A percentile compares a stretch with the other conserved stretches of the same genome.
These are phyloP conservation scores for Leptinotarsa juncta DNA, from an alignment of 2,888 invertebrate species.

Conservation along the genomic window DNA sequence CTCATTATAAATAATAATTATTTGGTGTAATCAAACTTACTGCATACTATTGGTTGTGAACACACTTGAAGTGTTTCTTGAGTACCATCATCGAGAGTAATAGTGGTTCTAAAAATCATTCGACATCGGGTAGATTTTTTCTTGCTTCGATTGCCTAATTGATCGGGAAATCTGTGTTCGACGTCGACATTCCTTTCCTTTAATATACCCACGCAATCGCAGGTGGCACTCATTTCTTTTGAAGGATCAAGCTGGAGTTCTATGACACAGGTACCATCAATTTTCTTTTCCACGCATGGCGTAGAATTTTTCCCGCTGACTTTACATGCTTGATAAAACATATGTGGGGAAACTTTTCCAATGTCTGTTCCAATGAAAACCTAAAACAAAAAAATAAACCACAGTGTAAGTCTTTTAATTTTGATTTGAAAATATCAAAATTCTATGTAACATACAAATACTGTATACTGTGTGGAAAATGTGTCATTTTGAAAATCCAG, in stretches of 20 bases:
- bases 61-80: constrained; percentile 88
- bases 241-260: constrained; percentile 91
- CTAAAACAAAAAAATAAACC: constrained; percentile 57
- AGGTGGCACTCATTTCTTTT: constrained; percentile 91
- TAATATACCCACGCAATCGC: constrained; percentile 97
- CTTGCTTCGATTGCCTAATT: constrained; percentile 82
- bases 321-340: constrained; percentile 97
- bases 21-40: constrained; percentile 71
- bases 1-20: neutral
- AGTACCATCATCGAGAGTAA: constrained; percentile 81
- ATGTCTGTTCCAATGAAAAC: constrained; percentile 93
- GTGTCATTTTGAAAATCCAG: too few relatives aligned
- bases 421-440: too few relatives aligned
- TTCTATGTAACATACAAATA: too few relatives aligned
- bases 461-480: too few relatives aligned
- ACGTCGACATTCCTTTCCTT: constrained; percentile 97
- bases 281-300: constrained; percentile 87
- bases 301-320: constrained; percentile 97
- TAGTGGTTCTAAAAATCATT: constrained; percentile 91
- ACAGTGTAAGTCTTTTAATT: neutral
- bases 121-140: constrained; percentile 96
- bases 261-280: constrained; percentile 95
- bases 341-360: constrained; percentile 91
- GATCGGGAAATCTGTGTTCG: constrained; percentile 88
- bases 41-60: constrained; percentile 92